Percentiles rank a stretch among this genome's conserved stretches.
phyloP scores from a whole-genome alignment of 2,113 vertebrate species.

The Otocyon megalotis region DNA sequence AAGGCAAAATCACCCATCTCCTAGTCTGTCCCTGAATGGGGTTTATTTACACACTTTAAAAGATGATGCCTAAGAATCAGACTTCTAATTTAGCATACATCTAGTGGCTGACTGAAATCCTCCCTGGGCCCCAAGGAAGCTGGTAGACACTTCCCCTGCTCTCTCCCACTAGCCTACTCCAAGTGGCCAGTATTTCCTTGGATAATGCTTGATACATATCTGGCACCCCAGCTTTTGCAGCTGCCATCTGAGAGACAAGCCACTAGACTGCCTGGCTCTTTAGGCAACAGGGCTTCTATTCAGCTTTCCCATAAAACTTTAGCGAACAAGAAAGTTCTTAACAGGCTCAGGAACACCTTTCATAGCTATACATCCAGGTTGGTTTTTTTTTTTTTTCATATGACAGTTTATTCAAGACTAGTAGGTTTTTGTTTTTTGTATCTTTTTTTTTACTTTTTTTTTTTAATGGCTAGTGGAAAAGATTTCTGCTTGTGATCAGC shows the following conservation, averaged over 20 bases:
- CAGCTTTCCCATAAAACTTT: neutral
- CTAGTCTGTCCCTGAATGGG: neutral
- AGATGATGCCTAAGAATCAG: neutral
- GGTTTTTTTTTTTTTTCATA: slow-evolving; percentile 73
- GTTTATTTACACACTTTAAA: neutral
- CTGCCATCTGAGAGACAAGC: neutral
- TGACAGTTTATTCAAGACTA: slow-evolving; percentile 99
- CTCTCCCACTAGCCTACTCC: neutral
- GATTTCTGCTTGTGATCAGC: slow-evolving; percentile 92
- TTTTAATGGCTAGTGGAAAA: slow-evolving; percentile 88
- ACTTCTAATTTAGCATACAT: neutral
- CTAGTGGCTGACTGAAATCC: neutral
- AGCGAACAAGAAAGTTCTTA: neutral
- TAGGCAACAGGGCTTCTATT: neutral
- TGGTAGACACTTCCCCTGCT: neutral
- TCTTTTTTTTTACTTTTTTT: slow-evolving; percentile 84
- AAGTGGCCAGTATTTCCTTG: neutral
- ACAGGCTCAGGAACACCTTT: neutral
- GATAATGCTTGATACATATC: neutral
- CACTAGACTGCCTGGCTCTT: neutral
- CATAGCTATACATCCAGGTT: neutral
- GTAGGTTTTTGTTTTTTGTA: slow-evolving; percentile 90
- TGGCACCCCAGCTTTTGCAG: too few species aligned
- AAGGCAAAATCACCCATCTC: neutral
- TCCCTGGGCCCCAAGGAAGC: neutral